Evolutionary conservation across 1,140 invertebrate genomes (phyloP).

Genomic region (Pseudomyrmex gracilis): DNA sequence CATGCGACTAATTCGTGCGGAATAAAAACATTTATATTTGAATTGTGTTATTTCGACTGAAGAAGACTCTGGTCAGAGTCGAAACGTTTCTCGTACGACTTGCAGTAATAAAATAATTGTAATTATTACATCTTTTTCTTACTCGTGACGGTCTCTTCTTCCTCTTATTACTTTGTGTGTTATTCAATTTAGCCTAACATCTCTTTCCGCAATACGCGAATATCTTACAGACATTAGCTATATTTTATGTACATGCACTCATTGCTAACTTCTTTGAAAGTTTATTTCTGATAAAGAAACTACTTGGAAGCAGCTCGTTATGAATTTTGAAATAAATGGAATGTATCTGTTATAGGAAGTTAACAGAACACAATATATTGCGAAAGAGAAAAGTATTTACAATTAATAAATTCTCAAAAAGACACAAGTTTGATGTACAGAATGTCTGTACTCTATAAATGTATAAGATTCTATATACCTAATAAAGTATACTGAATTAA

Average conservation of each 20-base stretch:
- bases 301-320: conserved; percentile 40
- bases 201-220: no score
- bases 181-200: not conserved
- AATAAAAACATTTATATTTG: no score
- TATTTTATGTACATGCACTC: no score
- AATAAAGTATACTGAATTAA: conserved; percentile 30
- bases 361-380: conserved; percentile 25
- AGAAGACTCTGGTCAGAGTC: no score
- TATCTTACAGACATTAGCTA: no score
- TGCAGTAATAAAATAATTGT: conserved; percentile 13
- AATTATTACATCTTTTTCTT: conserved; percentile 20
- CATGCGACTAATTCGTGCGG: no score
- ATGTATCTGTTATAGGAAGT: conserved; percentile 47
- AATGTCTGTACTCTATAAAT: no score
- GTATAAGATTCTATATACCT: not conserved
- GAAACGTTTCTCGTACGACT: not conserved
- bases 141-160: not conserved
- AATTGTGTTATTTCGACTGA: no score
- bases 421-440: no score
- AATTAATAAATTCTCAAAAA: no score
- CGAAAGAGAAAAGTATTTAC: not conserved
- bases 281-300: conserved; percentile 5
- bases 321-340: conserved; percentile 22
- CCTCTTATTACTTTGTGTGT: not conserved
- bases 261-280: no score